Base-by-base conservation (phyloP, 53 echinoderm and acorn worm species). In the Echinometra lucunter region DNA sequence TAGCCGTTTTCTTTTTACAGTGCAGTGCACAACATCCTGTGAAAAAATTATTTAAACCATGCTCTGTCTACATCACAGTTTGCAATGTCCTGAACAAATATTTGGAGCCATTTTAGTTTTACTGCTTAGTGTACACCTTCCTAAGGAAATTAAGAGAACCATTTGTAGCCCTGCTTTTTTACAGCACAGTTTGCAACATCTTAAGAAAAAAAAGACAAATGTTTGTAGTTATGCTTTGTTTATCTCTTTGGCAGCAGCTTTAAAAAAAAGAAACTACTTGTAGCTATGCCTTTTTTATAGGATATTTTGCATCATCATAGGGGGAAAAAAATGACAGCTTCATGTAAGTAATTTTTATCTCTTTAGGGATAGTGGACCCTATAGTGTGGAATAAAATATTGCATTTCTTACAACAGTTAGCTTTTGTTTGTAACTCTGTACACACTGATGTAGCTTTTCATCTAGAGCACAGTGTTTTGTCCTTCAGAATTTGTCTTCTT, bases 11-110 rank as follows among this genome's bases (percentile, higher is more conserved):
- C 53, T 72, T 72, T 72, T 34, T 72, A 34, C 72, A 34, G 72
- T 16, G 8, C 16, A 34, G 32, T 72, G 35, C 3, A 10, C 11
- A 30, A 70, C 53, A 53, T 8, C 70, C 34, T 70, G 11, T 2
- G 70, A 12, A 32, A 34, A 53, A 21, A 38, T 53, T 53, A 97
- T 18, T 97, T 97, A 0, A 85, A 49, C 21, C 96, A 97, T 10
- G 93, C 91, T 88, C 94, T 94, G 42, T 80, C 85, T 2, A 94
- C 44, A 37, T 66, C 85, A 44, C 45, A 57, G 44, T 94, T 66
- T n/a, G 94, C 87, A 58, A 94, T 85, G 28, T 94, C 85, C 44
- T 94, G 13, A 47, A 49, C 28, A 28, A n/a, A 28, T 63, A 78
- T 21, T 30, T 53, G 78, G 12, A 78, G 17, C 19, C 35, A 15